Percentiles rank a stretch among this genome's conserved stretches.
These are phyloP conservation scores for Astyanax mexicanus DNA, from an alignment of 2,797 vertebrate genomes.

Conservation along the genomic window DNA sequence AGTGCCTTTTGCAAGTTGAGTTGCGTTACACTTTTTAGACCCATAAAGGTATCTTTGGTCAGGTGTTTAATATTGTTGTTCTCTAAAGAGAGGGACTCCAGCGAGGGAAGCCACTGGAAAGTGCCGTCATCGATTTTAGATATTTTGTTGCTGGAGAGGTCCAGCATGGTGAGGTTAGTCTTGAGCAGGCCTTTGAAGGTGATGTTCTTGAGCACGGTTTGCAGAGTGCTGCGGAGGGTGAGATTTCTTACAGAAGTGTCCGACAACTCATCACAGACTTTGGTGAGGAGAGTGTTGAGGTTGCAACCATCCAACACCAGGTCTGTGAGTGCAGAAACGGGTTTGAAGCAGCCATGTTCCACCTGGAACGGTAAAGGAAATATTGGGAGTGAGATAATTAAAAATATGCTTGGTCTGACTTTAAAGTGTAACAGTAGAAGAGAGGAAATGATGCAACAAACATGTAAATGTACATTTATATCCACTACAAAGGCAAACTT, in stretches of 20 bases:
- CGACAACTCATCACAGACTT: conserved; percentile 84
- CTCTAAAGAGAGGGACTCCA: conserved; percentile 81
- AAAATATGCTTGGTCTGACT: too few relatives aligned
- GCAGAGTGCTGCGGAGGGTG: conserved; percentile 77
- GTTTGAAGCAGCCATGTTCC: conserved; percentile 81
- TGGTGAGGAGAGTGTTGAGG: conserved; percentile 66
- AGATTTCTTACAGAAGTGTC: conserved; percentile 79
- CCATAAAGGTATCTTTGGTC: conserved; percentile 79
- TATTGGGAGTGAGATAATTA: neutral
- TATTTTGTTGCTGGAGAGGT: conserved; percentile 85
- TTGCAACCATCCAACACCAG: conserved; percentile 81
- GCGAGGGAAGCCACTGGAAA: conserved; percentile 82
- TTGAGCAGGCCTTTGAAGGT: conserved; percentile 82
- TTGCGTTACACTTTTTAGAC: conserved; percentile 80
- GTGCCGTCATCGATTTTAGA: conserved; percentile 75
- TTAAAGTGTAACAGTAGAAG: too few relatives aligned
- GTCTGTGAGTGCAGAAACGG: conserved; percentile 77
- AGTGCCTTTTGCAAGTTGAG: conserved; percentile 83
- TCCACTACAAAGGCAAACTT: too few relatives aligned
- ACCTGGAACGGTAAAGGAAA: conserved; percentile 75
- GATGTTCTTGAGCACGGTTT: conserved; percentile 67
- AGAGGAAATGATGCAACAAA: too few relatives aligned
- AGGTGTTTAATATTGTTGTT: conserved; percentile 81
- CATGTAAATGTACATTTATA: too few relatives aligned
- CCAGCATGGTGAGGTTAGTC: conserved; percentile 83